These are phyloP conservation scores for Caenorhabditis uteleia DNA, from an alignment of 2,888 invertebrate genomes.

Conservation along the genomic window DNA sequence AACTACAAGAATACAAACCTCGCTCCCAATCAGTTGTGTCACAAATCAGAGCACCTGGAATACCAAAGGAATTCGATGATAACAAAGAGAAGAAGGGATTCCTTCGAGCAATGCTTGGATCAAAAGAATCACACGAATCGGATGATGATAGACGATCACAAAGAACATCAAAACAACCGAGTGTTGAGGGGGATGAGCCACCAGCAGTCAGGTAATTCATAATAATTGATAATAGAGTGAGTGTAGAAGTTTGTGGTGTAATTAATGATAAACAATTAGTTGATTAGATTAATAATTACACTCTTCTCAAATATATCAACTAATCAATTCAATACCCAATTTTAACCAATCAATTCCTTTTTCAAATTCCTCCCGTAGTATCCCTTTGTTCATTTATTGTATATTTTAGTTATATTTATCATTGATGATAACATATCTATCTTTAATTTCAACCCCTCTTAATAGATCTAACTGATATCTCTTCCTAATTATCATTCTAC, in stretches of 20 bases:
- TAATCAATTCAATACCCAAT: too few relatives aligned
- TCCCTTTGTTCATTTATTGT: slow-evolving; percentile 2
- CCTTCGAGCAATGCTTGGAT: slow-evolving; percentile 43
- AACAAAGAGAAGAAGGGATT: slow-evolving; percentile 47
- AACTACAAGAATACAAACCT: slow-evolving; percentile 56
- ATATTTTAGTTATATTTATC: not conserved
- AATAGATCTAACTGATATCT: not conserved
- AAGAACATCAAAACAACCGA: slow-evolving; percentile 41
- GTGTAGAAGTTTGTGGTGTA: too few relatives aligned
- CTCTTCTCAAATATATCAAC: too few relatives aligned
- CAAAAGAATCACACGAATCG: slow-evolving; percentile 45
- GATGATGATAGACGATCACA: slow-evolving; percentile 44
- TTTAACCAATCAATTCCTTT: too few relatives aligned
- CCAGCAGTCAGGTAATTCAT: slow-evolving; percentile 45
- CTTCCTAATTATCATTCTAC: not conserved
- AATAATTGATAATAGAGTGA: too few relatives aligned
- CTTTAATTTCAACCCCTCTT: slow-evolving; percentile 5
- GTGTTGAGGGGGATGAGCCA: slow-evolving; percentile 47
- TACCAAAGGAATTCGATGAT: slow-evolving; percentile 67
- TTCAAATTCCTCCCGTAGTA: too few relatives aligned
- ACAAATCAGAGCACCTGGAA: slow-evolving; percentile 54
- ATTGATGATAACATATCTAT: not conserved
- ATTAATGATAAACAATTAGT: too few relatives aligned
- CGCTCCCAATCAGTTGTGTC: slow-evolving; percentile 49
- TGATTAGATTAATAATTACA: too few relatives aligned